Percentiles rank a stretch among this genome's conserved stretches.
phyloP scores from a whole-genome alignment of 1,140 invertebrate genomes.

The Phthorimaea operculella region DNA sequence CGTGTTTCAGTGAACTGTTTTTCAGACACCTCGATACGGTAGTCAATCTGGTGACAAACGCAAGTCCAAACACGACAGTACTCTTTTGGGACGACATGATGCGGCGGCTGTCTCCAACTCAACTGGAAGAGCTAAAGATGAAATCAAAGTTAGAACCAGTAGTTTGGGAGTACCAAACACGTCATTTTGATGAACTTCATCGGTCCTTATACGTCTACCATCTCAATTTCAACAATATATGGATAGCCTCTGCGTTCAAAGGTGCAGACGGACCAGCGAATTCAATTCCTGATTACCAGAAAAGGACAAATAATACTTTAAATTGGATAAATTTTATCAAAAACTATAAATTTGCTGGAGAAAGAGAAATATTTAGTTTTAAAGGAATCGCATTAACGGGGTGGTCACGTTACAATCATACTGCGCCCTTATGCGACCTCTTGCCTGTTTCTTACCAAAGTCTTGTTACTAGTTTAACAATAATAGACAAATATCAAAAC shows the following conservation, averaged over 20 bases:
- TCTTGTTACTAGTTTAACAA: no score
- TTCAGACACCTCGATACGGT: not conserved
- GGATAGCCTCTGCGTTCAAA: conserved; percentile 94
- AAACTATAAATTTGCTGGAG: no score
- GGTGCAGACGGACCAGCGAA: conserved; percentile 77
- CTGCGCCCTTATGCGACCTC: no score
- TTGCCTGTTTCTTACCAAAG: no score
- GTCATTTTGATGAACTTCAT: not conserved
- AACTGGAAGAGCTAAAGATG: not conserved
- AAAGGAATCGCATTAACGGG: no score
- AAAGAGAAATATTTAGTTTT: no score
- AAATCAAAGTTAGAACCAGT: not conserved
- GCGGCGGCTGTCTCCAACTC: not conserved
- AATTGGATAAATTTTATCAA: no score
- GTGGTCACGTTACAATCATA: no score
- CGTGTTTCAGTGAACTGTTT: not conserved
- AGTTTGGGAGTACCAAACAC: not conserved
- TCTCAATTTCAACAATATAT: conserved; percentile 66
- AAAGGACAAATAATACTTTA: no score
- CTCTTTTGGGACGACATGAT: conserved; percentile 2
- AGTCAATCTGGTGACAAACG: not conserved
- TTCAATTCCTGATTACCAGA: no score
- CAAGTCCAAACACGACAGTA: not conserved
- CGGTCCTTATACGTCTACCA: not conserved
- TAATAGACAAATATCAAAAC: no score